Conservation (phyloP, 2,113 vertebrate genomes). For the Pachypanchax playfairii region DNA sequence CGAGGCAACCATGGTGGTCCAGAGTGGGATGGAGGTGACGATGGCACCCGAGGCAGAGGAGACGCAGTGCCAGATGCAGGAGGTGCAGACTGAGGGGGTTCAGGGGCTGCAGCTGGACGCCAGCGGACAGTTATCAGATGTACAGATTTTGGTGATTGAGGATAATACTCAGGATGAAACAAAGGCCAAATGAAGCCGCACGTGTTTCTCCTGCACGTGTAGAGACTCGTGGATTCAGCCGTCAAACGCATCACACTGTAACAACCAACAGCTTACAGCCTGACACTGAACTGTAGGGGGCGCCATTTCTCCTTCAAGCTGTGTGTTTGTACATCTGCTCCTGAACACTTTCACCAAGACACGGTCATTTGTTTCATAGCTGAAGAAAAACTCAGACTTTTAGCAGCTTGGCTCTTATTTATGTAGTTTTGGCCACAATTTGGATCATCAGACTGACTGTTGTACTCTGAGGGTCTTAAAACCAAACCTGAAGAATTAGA, state of each 20-base stretch:
- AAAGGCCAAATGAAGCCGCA: conserved; percentile 61
- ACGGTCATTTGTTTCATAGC: conserved; percentile 32
- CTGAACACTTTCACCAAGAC: no score
- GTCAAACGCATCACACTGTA: conserved; percentile 36
- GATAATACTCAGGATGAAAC: conserved; percentile 72
- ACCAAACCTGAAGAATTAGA: no score
- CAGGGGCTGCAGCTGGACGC: conserved; percentile 81
- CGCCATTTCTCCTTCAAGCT: conserved; percentile 12
- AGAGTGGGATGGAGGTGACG: conserved; percentile 82
- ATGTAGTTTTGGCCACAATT: conserved; percentile 2
- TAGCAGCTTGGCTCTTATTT: conserved; percentile 7
- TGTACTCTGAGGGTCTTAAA: neutral
- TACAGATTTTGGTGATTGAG: conserved; percentile 79
- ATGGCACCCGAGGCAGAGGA: conserved; percentile 50
- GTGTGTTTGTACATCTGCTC: conserved; percentile 1
- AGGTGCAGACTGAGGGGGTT: conserved; percentile 81
- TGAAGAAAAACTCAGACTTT: conserved; percentile 13
- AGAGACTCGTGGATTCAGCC: conserved; percentile 20
- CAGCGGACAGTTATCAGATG: conserved; percentile 75
- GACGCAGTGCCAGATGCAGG: conserved; percentile 59
- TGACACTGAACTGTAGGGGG: no score
- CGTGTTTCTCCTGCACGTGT: conserved; percentile 22
- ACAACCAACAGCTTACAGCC: conserved; percentile 23
- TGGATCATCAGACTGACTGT: neutral
- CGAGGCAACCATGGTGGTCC: conserved; percentile 81